Base-by-base conservation (phyloP, 2,113 vertebrate genomes). In the Acanthochromis polyacanthus region DNA sequence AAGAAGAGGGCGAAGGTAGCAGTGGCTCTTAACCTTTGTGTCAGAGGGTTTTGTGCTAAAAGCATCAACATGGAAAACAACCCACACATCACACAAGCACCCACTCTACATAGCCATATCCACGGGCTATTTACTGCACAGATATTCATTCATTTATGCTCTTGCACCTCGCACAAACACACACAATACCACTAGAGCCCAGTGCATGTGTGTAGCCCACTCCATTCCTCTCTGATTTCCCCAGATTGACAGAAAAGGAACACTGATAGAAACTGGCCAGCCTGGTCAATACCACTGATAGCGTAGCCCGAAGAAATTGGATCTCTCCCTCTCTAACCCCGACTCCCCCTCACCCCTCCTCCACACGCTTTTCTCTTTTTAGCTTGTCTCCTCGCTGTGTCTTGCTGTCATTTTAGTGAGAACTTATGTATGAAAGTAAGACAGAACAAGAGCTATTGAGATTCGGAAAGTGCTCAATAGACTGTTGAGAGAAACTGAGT, bases 161-260 rank as follows among this genome's bases (percentile, higher is more conserved):
- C 74, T 63, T 67, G 58, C 43, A 62, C 78, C 17, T 48, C 67
- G 16, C 76, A 70, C 51, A 80, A 40, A 68, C 40, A 75, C 74
- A 70, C 63, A 74, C 40, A 48, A 65, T 69, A 78, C 51, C 14
- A 23, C 12, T 2, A 20, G 40, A 80, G 59, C 67, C 11, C 55
- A 43, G 53, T 71, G 66, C 25, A 68, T 82, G 45, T 78, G 62
- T 71, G 73, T 50, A 76, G 45, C 89, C 87, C 78, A 86, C 85
- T 88, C 83, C 51, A 69, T 71, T 81, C 83, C 63, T 86, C 85
- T 93, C 87, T 91, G 87, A 91, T 94, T 93, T 92, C 90, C 86
- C 69, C 81, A 87, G 88, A 93, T 92, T 94, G 92, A 94, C 87
- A 89, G 89, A 91, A 90, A 92, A 83, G 84, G 83, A 85, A 79